Evolutionary conservation across 37 sponge, comb jelly and placozoan species (phyloP), one percentile per base, ranked within the genome.

Genomic region (Oscarella lobularis): DNA sequence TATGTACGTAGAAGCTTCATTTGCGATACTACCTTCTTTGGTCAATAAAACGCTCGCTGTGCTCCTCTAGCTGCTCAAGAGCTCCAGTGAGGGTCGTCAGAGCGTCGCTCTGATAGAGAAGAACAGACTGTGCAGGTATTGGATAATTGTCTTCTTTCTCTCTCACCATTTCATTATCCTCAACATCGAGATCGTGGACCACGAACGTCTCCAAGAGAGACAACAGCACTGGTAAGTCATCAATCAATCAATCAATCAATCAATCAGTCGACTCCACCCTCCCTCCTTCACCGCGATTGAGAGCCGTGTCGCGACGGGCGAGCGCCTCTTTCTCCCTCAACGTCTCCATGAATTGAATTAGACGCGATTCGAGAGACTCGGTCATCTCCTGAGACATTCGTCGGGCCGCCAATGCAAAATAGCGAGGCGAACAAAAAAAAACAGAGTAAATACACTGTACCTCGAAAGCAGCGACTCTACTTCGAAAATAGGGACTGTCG

Each of bases 21-120:
- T 27, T 48, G 20, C 60, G 14, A 27, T 48, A 75, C 73, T 67
- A 89, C 90, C 87, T 73, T 37, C 85, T 80, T 54, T 90, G 91
- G 31, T 90, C 91, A 69, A 77, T 73, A 66, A 84, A 36, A 48
- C 91, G 74, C 38, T 90, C 88, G 6, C 77, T 75, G 69, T 90
- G 79, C 37, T 90, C 91, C 31, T 77, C 77, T n/a, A 87, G 77
- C 39, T 87, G 91, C 37, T 67, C 72, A 36, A 90, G 33, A 2
- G 71, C 35, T 0, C 79, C 48, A 6, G 78, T 75, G 48, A 83
- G 78, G 33, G 81, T 40, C 40, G 86, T 82, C 66, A 84, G 41
- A 5, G 4, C 6, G 5, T 68, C 71, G 29, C 6, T 29, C 31
- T 29, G 33, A 20, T 35, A 68, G 29, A 5, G 31, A 5, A 29